A percentile compares a stretch with the other conserved stretches of the same genome.
Conservation (phyloP, 2,113 vertebrate genomes). For the Polypterus senegalus region DNA sequence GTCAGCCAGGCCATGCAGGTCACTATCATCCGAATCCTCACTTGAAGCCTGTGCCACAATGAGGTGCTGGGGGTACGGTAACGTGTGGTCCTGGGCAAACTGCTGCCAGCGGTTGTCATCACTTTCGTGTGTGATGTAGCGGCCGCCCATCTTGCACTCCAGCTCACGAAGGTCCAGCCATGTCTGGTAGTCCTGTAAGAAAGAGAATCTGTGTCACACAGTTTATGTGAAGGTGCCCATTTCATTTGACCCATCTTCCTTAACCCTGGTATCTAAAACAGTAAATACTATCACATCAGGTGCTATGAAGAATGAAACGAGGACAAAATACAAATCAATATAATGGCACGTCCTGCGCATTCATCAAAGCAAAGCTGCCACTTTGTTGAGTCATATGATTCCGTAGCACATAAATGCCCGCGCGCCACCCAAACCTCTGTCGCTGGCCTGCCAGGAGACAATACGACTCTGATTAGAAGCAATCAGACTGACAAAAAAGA, state of each 20-base stretch:
- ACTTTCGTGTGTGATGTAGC: conserved; percentile 84
- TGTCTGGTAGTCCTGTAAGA: conserved; percentile 67
- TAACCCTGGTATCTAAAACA: neutral
- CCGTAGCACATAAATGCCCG: too few relatives aligned
- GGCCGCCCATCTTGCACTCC: conserved; percentile 67
- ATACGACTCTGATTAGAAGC: too few relatives aligned
- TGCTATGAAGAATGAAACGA: too few relatives aligned
- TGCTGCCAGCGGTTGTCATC: conserved; percentile 78
- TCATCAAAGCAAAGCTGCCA: too few relatives aligned
- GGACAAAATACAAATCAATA: too few relatives aligned
- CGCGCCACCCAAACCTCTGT: too few relatives aligned
- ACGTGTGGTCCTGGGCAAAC: conserved; percentile 51
- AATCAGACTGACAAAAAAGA: too few relatives aligned
- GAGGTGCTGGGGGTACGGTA: conserved; percentile 57
- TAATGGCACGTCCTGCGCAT: too few relatives aligned
- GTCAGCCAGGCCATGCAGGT: conserved; percentile 72
- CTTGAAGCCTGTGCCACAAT: conserved; percentile 36
- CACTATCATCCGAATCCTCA: conserved; percentile 42
- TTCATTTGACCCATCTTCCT: neutral
- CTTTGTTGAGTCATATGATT: too few relatives aligned
- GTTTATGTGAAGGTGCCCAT: too few relatives aligned
- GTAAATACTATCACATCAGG: neutral
- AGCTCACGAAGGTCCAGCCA: conserved; percentile 81
- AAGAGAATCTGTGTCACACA: neutral
- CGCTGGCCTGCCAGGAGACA: too few relatives aligned